These are phyloP conservation scores for Noctilio leporinus DNA, from an alignment of 2,113 vertebrate genomes.

Conservation along the genomic window DNA sequence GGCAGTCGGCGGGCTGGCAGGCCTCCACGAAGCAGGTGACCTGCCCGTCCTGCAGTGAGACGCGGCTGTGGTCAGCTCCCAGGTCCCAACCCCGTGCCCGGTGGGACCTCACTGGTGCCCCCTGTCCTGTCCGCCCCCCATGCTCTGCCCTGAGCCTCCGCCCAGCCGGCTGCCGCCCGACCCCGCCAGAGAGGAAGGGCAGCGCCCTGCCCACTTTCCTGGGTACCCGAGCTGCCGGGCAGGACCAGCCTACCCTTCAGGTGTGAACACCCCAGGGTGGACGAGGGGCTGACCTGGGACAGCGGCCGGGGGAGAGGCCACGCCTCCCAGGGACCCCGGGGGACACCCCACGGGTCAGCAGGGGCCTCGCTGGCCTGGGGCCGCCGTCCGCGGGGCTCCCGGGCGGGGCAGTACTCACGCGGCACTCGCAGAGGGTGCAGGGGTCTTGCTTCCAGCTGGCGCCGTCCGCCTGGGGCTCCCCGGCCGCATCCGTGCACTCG, in stretches of 20 bases:
- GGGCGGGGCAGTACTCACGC: conserved; percentile 76
- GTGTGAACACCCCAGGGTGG: fast-evolving
- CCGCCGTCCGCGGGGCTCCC: neutral
- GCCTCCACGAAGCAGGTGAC: conserved; percentile 94
- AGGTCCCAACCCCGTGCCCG: fast-evolving
- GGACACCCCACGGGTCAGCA: neutral
- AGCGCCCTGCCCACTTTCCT: fast-evolving
- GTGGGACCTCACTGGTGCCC: neutral
- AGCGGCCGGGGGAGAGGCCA: fast-evolving
- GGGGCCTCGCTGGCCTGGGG: neutral
- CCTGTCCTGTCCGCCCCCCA: neutral
- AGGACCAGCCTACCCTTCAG: too few species aligned
- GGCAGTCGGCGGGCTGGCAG: conserved; percentile 82
- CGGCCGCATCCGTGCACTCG: conserved; percentile 88
- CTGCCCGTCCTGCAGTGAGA: conserved; percentile 84
- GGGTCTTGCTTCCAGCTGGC: conserved; percentile 88
- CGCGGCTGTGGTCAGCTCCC: fast-evolving
- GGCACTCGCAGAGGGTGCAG: conserved; percentile 92
- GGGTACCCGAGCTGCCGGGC: fast-evolving
- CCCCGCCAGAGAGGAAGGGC: neutral
- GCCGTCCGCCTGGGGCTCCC: conserved; percentile 81
- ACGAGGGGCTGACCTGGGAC: fast-evolving
- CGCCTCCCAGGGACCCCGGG: neutral
- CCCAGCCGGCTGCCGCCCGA: neutral
- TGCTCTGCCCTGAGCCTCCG: neutral